Evolutionary conservation across 1,140 invertebrate genomes (phyloP), one percentile per base, ranked within the genome.

Genomic region (Megalopta genalis): DNA sequence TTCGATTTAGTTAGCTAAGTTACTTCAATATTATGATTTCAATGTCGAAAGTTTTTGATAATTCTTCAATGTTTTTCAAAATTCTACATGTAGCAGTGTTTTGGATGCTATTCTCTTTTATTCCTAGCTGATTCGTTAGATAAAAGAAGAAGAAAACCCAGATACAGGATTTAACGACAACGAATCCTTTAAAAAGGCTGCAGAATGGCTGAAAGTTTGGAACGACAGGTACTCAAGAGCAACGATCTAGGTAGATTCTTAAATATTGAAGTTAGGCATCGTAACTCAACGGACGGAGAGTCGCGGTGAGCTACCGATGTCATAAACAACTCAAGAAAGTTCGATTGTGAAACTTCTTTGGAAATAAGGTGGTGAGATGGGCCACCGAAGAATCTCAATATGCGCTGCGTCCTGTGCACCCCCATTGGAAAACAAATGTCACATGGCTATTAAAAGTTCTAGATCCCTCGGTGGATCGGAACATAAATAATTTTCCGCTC

Each of bases 271-370:
- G 80, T 63, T 80, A 57, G 78, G 59, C 73, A 66, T 63, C 72
- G 68, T 81, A 85, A 81, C 63, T 81, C 82, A 52, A 71, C 54
- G 64, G 42, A 60, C 66, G 39, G 77, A 62, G 72, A 76, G 52
- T 75, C 78, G 60, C 69, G 62, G 60, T 70, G 62, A 70, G 32
- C 71, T 80, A 79, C 62, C 71, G 86, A 88, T 82, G 87, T 90
- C 89, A 90, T 91, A 92, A 92, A 92, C 91, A 92, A 91, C 91
- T 90, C 88, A 83, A 83, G 79, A 89, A 92, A 92, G 85, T 92
- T 92, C 88, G 91, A 92, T 92, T 92, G 91, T 91, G 90, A 92
- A 92, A 92, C 87, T 92, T 92, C 89, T 87, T 62, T 69, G 82
- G 46, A 73, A 80, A 89, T 88, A 83, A 85, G 85, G 68, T 82